Evolutionary conservation across 2,797 vertebrate species (phyloP).

Genomic region (Anomalospiza imberbis): DNA sequence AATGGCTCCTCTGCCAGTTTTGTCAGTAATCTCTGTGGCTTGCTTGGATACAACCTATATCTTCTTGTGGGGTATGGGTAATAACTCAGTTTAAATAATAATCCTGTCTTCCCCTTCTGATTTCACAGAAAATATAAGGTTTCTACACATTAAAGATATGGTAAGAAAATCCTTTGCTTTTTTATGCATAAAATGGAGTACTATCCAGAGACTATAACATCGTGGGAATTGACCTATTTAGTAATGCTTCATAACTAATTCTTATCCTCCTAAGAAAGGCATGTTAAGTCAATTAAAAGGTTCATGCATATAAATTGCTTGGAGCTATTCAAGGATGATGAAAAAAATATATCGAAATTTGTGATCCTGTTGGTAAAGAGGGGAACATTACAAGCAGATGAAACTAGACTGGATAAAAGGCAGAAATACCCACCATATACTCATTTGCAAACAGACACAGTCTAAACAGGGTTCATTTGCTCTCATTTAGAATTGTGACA

Average conservation of each 20-base stretch:
- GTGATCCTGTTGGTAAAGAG: background rate
- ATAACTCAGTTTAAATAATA: background rate
- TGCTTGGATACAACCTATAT: background rate
- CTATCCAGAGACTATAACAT: background rate
- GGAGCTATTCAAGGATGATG: background rate
- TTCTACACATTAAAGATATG: background rate
- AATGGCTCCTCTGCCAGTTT: background rate
- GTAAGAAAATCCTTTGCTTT: background rate
- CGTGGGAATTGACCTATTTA: background rate
- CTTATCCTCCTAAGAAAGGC: background rate
- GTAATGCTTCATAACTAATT: background rate
- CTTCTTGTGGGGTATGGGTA: background rate
- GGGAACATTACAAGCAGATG: background rate
- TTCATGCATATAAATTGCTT: conserved; percentile 2
- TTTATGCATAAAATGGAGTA: background rate
- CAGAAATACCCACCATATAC: background rate
- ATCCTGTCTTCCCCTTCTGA: background rate
- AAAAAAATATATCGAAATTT: conserved; percentile 4
- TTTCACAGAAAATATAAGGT: background rate
- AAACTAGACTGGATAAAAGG: background rate
- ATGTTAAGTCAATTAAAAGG: conserved; percentile 24
- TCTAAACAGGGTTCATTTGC: background rate
- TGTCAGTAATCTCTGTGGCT: background rate
- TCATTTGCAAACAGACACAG: background rate
- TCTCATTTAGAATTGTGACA: background rate